phyloP scores from a whole-genome alignment of 2,888 invertebrate genomes.

The Epinotia ramella region DNA sequence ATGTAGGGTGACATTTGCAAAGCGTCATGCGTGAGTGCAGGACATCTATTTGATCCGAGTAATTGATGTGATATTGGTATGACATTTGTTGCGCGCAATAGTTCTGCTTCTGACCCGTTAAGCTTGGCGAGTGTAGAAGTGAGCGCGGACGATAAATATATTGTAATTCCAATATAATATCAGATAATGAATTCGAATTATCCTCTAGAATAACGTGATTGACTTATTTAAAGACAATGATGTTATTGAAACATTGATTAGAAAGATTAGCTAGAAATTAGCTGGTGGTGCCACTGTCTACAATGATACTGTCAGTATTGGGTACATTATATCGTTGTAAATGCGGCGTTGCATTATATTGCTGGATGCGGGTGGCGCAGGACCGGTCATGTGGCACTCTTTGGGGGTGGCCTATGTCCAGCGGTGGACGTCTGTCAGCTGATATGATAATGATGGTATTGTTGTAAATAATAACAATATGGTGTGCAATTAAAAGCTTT shows the following conservation, averaged over 20 bases:
- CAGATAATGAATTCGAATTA: background rate
- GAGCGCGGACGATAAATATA: background rate
- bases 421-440: too few relatives aligned
- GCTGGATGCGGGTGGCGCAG: too few relatives aligned
- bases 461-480: background rate
- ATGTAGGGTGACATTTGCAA: constrained; percentile 45
- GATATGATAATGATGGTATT: too few relatives aligned
- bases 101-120: background rate
- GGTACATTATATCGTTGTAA: background rate
- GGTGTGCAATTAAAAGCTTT: too few relatives aligned
- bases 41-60: constrained; percentile 5
- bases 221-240: background rate
- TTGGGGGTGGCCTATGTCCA: too few relatives aligned
- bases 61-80: background rate
- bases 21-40: constrained; percentile 22
- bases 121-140: background rate
- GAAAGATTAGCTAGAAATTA: too few relatives aligned
- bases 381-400: too few relatives aligned
- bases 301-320: too few relatives aligned
- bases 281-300: too few relatives aligned
- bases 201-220: background rate
- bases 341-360: too few relatives aligned
- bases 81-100: background rate
- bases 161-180: background rate
- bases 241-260: background rate